Evolutionary conservation across 1,140 invertebrate genomes (phyloP), one percentile per base, ranked within the genome.

Genomic region (Callitettix versicolor): DNA sequence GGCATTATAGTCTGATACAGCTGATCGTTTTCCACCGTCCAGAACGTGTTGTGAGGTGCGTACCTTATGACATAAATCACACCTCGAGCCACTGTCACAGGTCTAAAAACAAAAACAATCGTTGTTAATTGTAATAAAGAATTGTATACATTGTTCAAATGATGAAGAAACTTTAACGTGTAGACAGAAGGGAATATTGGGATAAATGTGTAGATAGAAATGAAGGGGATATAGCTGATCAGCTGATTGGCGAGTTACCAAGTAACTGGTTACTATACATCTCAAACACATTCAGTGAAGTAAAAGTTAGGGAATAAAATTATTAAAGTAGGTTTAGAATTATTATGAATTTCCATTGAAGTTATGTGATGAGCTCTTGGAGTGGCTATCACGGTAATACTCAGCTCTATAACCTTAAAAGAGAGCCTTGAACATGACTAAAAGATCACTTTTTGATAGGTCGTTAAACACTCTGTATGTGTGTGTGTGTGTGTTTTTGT

Each of bases 21-120:
- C 56, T 79, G 74, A 1, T 76, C 73, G 57, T 81, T 79, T 61
- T 83, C 80, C 9, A 84, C 77, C 12, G 82, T 61, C 82, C 82
- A 84, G 11, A 82, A 75, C 5, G 77, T 78, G n/a, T 81, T 81
- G 60, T 79, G 81, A 56, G 79, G 75, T 17, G 74, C 81, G 34
- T 57, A 60, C 58, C 74, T 79, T 44, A 70, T 71, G 18, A 84
- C 62, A 7, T 82, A 67, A 21, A 80, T 76, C 33, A 82, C 71
- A 56, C 83, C 64, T 4, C 76, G 72, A 61, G 78, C 76, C 0
- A 75, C 79, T 7, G 81, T 76, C 78, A 7, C 75, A 61, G 63
- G 79, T 81, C 67, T 7, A 60, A 63, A 61, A 64, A 12, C 6
- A 22, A 14, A 54, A 3, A 41, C 18, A 41, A 41, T 5, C 7